A percentile compares a stretch with the other conserved stretches of the same genome.
Evolutionary conservation across 2,113 vertebrate species (phyloP).

Genomic region (Triplophysa tibetana): DNA sequence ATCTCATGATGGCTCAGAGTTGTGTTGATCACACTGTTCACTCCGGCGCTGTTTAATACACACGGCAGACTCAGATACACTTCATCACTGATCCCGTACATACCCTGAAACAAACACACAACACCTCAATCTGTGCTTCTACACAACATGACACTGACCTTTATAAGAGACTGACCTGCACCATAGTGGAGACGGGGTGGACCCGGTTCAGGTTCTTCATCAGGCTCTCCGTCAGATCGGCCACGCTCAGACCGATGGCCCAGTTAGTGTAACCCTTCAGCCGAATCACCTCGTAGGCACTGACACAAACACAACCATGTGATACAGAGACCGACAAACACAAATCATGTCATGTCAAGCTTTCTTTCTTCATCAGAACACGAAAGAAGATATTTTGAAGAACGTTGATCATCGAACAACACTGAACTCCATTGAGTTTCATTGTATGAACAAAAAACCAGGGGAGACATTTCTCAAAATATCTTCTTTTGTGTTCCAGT

Average conservation of each 20-base stretch:
- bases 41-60: conserved; percentile 80
- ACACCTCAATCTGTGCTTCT: not conserved
- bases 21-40: conserved; percentile 88
- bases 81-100: conserved; percentile 87
- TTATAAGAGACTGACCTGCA: conserved; percentile 54
- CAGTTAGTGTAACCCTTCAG: conserved; percentile 66
- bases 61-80: conserved; percentile 92
- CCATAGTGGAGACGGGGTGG: conserved; percentile 59
- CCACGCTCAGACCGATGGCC: conserved; percentile 64
- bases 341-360: no score
- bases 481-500: no score
- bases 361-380: no score
- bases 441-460: no score
- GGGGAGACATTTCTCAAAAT: no score
- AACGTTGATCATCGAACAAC: not conserved
- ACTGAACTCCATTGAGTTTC: no score
- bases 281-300: conserved; percentile 61
- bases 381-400: no score
- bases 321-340: no score
- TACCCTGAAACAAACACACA: conserved; percentile 73
- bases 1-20: conserved; percentile 87
- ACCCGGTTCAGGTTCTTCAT: conserved; percentile 60
- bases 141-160: no score
- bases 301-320: conserved; percentile 23
- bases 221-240: conserved; percentile 57